Evolutionary conservation across 1,140 invertebrate genomes (phyloP), one percentile per base, ranked within the genome.

Genomic region (Drosophila hydei): DNA sequence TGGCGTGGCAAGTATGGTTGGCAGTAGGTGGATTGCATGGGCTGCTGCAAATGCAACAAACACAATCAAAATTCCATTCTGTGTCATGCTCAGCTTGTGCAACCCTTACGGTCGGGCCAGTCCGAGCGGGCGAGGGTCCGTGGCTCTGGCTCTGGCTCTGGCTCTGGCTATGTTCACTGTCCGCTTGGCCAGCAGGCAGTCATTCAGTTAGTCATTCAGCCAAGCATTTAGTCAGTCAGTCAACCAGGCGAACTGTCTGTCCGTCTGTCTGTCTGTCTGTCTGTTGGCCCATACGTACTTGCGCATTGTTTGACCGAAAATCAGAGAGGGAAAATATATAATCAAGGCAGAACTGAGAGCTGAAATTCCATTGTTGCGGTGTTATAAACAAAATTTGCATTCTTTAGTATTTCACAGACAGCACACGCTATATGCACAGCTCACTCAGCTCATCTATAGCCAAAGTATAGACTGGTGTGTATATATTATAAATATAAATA

Each of bases 51-150:
- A 73, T 75, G 69, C 70, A 72, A 76, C 71, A 76, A 62, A 72
- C 73, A 76, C 73, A 76, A 76, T 76, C 73, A 76, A 76, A 76
- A 76, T 76, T 76, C 73, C 73, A 76, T 76, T 72, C 73, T 76
- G 70, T 76, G 73, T 67, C 73, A 75, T 72, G 72, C 67, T 36
- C 67, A 54, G 65, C 52, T 42, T 40, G 45, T 73, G 55, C 64
- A 67, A 58, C 54, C 25, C 40, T 50, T 25, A 16, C 50, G 48
- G 8, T 42, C 27, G 25, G 21, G n/a, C 14, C 14, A 16, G n/a
- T 40, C 27, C 42, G 64, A 18, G 43, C 54, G 27, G 33, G 43
- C 56, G 21, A 50, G 40, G 52, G 43, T 65, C 42, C n/a, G n/a
- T n/a, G n/a, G n/a, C n/a, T 45, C 40, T 58, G 4, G 7, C 30